Conservation (phyloP, 2,113 vertebrate species). For the Callopanchax toddi region DNA sequence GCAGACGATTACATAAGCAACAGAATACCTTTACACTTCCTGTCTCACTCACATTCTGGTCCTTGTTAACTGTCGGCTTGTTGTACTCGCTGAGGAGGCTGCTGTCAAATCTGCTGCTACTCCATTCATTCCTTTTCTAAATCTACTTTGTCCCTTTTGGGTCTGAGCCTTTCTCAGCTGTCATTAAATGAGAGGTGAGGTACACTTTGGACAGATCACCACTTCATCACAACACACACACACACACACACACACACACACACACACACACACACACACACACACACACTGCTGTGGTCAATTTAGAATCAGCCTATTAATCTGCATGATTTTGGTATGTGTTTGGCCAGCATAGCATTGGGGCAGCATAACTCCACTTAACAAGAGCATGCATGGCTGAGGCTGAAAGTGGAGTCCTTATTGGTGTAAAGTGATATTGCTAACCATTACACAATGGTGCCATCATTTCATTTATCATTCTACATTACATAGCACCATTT, state of each 20-base stretch:
- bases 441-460: too few species aligned
- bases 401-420: too few species aligned
- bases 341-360: too few species aligned
- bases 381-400: too few species aligned
- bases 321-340: too few species aligned
- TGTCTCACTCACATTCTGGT: not conserved
- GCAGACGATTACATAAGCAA: not conserved
- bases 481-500: too few species aligned
- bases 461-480: too few species aligned
- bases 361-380: too few species aligned
- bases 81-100: not conserved
- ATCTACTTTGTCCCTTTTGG: not conserved
- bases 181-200: not conserved
- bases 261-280: not conserved
- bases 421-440: too few species aligned
- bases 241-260: not conserved
- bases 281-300: not conserved
- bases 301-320: not conserved
- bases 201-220: not conserved
- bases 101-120: not conserved
- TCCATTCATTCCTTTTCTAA: not conserved
- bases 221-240: not conserved
- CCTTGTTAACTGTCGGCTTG: not conserved
- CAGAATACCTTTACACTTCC: not conserved
- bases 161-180: not conserved